Evolutionary conservation across 2,888 invertebrate genomes (phyloP), one percentile per base, ranked within the genome.

Genomic region (Trichogramma evanescens): DNA sequence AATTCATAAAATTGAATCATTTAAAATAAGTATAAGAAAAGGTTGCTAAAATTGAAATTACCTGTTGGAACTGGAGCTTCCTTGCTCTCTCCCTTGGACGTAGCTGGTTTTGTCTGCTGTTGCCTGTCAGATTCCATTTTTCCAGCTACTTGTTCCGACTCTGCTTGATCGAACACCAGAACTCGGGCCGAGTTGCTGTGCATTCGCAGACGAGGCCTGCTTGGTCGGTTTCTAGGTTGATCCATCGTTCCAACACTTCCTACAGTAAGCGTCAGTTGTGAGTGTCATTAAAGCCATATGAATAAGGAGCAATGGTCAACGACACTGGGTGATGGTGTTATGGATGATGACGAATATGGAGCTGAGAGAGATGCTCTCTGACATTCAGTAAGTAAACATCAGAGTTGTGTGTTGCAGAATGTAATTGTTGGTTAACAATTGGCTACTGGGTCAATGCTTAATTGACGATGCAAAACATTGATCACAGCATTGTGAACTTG

Each of bases 121-220:
- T 70, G 65, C 55, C 65, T 43, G 44, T 73, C 72, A 13, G 65
- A 40, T 44, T 75, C 75, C 41, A 61, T 61, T 46, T 67, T 72
- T 41, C 58, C 61, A 42, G 67, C 71, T 64, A 70, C 70, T 64
- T 77, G 75, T 69, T 86, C 85, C 61, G 82, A 80, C 73, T 87
- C 85, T 56, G 84, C 83, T 79, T 89, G 89, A 77, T 89, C 89
- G 75, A 89, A 90, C 70, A 88, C 83, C 70, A 90, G 82, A 68
- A 89, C 88, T 76, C 89, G 83, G 58, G 89, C 89, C 65, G 89
- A 88, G 78, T 89, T 77, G 42, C 75, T 74, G 58, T 77, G 73
- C 3, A 76, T 72, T 54, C 77, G 72, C 50, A 78, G 69, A 59
- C 77, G 76, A 43, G 77, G 74, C 59, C 77, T 74, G 56, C 77